Evolutionary conservation across 2,797 vertebrate genomes (phyloP).

Genomic region (Pachyuromys duprasi): DNA sequence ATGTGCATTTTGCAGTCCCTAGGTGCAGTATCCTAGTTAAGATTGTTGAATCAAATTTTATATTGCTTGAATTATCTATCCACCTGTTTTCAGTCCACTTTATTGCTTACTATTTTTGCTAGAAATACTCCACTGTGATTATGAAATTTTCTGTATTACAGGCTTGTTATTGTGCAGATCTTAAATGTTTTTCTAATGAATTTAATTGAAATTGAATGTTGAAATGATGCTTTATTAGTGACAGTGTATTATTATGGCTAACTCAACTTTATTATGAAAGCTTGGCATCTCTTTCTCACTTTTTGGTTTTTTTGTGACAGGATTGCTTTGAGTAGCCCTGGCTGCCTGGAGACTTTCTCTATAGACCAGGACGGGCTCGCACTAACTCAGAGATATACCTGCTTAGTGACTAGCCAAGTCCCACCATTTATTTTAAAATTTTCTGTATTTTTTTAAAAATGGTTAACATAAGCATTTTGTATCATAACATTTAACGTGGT

Average conservation of each 20-base stretch:
- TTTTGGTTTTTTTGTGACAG: background rate
- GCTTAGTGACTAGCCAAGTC: background rate
- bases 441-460: slow-evolving; percentile 3
- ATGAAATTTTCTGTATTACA: background rate
- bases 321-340: background rate
- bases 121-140: background rate
- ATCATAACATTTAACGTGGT: background rate
- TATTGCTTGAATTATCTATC: background rate
- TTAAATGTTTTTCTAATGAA: slow-evolving; percentile 5
- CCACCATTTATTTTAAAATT: background rate
- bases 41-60: background rate
- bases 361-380: background rate
- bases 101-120: background rate
- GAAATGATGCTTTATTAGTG: slow-evolving; percentile 20
- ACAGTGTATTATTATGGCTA: background rate
- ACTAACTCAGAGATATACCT: background rate
- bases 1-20: background rate
- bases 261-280: background rate
- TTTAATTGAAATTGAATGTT: background rate
- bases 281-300: background rate
- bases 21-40: background rate
- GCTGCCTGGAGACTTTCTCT: background rate
- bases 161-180: background rate
- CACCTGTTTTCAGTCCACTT: background rate
- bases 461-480: background rate